A percentile compares a stretch with the other conserved stretches of the same genome.
Conservation (phyloP, 2,888 invertebrate genomes). For the Drosophila colorata region DNA sequence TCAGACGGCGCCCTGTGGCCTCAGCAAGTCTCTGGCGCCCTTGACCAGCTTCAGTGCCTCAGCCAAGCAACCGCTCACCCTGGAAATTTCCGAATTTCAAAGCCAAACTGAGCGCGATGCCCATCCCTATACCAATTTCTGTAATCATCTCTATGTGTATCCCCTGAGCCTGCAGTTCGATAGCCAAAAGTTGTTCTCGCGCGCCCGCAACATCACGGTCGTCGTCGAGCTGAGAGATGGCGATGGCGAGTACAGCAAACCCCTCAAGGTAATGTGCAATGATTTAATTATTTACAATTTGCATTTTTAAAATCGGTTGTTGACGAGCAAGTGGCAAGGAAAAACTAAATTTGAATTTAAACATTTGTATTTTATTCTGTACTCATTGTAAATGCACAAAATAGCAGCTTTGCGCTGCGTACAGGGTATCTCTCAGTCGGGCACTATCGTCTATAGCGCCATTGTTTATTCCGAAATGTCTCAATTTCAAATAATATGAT, state of each 20-base stretch:
- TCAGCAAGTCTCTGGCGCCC: constrained; percentile 93
- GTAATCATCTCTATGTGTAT: constrained; percentile 97
- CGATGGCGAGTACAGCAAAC: constrained; percentile 90
- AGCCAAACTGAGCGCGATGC: constrained; percentile 88
- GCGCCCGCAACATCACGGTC: constrained; percentile 97
- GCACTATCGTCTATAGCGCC: too few species aligned
- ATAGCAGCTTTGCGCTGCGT: too few species aligned
- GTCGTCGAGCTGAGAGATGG: constrained; percentile 94
- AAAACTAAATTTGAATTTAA: too few species aligned
- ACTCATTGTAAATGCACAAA: too few species aligned
- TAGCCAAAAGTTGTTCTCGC: constrained; percentile 94
- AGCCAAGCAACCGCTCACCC: constrained; percentile 90
- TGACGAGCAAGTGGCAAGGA: too few species aligned
- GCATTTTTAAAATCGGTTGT: too few species aligned
- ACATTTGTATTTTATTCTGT: too few species aligned
- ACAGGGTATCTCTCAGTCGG: too few species aligned
- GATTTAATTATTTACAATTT: too few species aligned
- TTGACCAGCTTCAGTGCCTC: constrained; percentile 94
- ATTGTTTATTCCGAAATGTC: too few species aligned
- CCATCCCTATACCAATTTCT: constrained; percentile 93
- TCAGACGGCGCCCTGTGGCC: constrained; percentile 90
- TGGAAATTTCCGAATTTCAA: constrained; percentile 95
- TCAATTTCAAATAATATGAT: too few species aligned
- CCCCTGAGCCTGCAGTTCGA: constrained; percentile 95
- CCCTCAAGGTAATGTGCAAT: constrained; percentile 89